Percentiles rank a stretch among this genome's conserved stretches.
Conservation (phyloP, 2,888 invertebrate species). For the Plemyria rubiginata region DNA sequence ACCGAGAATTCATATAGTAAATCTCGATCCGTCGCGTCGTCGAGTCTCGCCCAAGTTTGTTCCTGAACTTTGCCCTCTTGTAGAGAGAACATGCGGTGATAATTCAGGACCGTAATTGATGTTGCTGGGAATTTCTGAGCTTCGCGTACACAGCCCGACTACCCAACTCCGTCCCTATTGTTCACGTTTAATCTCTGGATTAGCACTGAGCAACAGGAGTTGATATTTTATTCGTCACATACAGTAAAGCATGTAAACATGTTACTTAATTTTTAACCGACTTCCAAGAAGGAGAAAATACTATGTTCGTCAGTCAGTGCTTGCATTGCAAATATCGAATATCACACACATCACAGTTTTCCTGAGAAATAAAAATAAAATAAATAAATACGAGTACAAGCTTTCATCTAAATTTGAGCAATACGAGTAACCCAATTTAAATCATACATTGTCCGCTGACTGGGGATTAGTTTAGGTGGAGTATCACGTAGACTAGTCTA, state of each 20-base stretch:
- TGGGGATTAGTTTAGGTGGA: conserved; percentile 27
- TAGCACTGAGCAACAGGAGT: background rate
- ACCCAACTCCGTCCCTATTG: background rate
- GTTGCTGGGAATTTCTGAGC: conserved; percentile 17
- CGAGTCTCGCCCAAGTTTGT: conserved; percentile 27
- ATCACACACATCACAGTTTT: no score
- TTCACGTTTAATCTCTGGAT: background rate
- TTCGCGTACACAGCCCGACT: background rate
- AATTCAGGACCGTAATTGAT: conserved; percentile 32
- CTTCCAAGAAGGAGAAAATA: no score
- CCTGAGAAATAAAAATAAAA: no score
- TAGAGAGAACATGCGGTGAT: conserved; percentile 24
- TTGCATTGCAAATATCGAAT: no score
- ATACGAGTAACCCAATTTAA: conserved; percentile 25
- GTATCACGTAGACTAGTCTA: conserved; percentile 41
- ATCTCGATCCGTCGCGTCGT: conserved; percentile 27
- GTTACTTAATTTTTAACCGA: background rate
- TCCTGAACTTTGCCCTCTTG: conserved; percentile 33
- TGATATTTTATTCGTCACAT: background rate
- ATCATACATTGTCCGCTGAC: conserved; percentile 22
- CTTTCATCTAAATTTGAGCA: conserved; percentile 7
- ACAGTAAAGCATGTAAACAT: background rate
- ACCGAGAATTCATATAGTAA: conserved; percentile 30
- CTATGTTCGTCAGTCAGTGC: no score
- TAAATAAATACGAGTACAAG: no score